These are phyloP conservation scores for Porites evermanni DNA, from an alignment of 92 coral and sea anemone genomes.

Conservation along the genomic window DNA sequence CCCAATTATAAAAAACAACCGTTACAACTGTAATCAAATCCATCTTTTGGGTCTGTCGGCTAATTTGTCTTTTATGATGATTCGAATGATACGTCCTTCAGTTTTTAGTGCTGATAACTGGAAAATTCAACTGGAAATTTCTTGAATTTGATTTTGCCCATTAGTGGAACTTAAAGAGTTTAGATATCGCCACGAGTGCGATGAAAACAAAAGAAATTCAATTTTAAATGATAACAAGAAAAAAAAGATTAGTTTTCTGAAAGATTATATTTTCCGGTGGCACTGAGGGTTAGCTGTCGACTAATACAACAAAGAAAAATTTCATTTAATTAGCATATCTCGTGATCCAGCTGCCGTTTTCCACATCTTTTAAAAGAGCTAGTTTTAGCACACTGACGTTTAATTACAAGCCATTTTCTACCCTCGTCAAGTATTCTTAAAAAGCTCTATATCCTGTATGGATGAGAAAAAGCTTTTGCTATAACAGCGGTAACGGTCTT, in stretches of 20 bases:
- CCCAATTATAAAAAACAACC: too few species aligned
- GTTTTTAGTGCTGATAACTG: too few species aligned
- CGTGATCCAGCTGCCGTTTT: background rate
- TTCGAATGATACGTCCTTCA: too few species aligned
- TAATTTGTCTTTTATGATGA: too few species aligned
- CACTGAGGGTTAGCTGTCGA: background rate
- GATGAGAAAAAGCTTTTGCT: background rate
- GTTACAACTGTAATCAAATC: too few species aligned
- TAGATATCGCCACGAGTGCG: background rate
- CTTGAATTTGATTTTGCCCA: too few species aligned
- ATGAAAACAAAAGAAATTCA: background rate
- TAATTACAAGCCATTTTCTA: background rate
- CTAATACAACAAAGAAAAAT: background rate
- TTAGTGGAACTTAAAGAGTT: background rate
- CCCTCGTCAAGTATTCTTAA: background rate
- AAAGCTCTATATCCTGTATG: background rate
- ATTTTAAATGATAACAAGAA: background rate
- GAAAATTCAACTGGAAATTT: too few species aligned
- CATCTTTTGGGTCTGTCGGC: too few species aligned
- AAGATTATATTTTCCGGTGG: conserved; percentile 26
- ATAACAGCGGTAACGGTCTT: too few species aligned
- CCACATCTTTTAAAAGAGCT: background rate
- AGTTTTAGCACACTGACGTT: background rate
- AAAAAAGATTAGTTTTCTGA: conserved; percentile 16
- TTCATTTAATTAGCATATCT: conserved; percentile 22